These are phyloP conservation scores for Amazona guildingii DNA, from an alignment of 2,113 vertebrate species.

Conservation along the genomic window DNA sequence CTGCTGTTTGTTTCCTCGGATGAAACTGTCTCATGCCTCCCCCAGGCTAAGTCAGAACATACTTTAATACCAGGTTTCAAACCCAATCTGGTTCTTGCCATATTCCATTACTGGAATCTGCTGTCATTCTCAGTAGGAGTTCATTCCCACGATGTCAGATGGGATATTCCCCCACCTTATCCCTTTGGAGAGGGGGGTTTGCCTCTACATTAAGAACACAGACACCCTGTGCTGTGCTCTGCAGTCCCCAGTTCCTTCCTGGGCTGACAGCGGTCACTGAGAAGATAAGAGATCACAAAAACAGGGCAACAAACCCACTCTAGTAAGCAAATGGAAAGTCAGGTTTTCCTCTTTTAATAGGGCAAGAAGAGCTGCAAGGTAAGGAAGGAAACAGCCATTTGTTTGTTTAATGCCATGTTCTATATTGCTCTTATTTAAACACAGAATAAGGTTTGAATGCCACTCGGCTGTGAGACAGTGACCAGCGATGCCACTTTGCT, in stretches of 20 bases:
- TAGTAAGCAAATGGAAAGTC: neutral
- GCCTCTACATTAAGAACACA: neutral
- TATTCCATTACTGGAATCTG: neutral
- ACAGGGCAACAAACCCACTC: neutral
- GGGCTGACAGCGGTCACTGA: neutral
- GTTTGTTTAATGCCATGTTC: neutral
- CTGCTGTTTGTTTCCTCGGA: neutral
- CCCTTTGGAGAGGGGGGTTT: neutral
- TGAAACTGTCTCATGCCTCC: neutral
- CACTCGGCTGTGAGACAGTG: neutral
- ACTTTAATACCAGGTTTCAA: neutral
- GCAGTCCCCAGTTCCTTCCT: neutral
- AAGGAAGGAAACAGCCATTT: neutral
- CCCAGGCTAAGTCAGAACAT: rapidly evolving
- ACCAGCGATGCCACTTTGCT: neutral
- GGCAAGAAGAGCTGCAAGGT: neutral
- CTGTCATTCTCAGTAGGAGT: neutral
- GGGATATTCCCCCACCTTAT: neutral
- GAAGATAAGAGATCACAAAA: neutral
- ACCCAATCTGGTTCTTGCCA: neutral
- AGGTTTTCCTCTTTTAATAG: neutral
- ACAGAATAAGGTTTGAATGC: rapidly evolving
- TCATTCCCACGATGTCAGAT: neutral
- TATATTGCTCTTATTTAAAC: neutral
- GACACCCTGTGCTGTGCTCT: neutral